Conservation (phyloP, 2,888 invertebrate species). For the Microctonus hyperodae region DNA sequence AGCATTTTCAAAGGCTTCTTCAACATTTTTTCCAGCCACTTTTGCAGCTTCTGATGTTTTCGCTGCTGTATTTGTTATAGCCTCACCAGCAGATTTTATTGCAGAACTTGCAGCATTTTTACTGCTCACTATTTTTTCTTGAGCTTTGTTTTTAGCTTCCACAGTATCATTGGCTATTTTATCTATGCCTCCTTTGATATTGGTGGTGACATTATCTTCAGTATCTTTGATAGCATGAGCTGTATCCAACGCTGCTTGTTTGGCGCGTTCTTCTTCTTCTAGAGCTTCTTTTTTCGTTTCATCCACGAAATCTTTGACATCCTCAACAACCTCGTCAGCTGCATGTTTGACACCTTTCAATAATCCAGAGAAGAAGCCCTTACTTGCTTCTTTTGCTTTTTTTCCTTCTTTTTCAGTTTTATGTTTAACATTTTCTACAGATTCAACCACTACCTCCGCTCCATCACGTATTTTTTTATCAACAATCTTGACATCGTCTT, state of each 20-base stretch:
- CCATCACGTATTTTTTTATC: conserved; percentile 33
- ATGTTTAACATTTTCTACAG: conserved; percentile 31
- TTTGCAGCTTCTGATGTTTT: conserved; percentile 21
- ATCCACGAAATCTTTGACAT: conserved; percentile 48
- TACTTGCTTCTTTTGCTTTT: conserved; percentile 39
- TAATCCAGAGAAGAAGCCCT: conserved; percentile 44
- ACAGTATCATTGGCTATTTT: conserved; percentile 32
- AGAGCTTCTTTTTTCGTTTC: conserved; percentile 36
- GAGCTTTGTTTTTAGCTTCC: conserved; percentile 32
- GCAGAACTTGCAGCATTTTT: conserved; percentile 54
- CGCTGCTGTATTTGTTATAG: conserved; percentile 47
- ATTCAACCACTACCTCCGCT: conserved; percentile 23
- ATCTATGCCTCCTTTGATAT: conserved; percentile 25
- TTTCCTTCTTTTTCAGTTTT: conserved; percentile 54
- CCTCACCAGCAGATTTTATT: conserved; percentile 48
- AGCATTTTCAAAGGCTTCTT: conserved; percentile 19
- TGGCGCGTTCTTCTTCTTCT: conserved; percentile 40
- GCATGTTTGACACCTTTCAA: conserved; percentile 46
- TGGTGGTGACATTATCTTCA: conserved; percentile 27
- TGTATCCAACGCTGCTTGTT: conserved; percentile 34
- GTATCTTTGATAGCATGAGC: conserved; percentile 24
- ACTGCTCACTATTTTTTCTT: conserved; percentile 25
- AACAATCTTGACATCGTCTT: conserved; percentile 27
- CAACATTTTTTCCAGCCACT: conserved; percentile 19
- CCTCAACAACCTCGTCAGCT: conserved; percentile 41